Percentiles rank a stretch among this genome's conserved stretches.
Evolutionary conservation across 2,113 vertebrate species (phyloP).

Genomic region (Petrocephalus zakoni): DNA sequence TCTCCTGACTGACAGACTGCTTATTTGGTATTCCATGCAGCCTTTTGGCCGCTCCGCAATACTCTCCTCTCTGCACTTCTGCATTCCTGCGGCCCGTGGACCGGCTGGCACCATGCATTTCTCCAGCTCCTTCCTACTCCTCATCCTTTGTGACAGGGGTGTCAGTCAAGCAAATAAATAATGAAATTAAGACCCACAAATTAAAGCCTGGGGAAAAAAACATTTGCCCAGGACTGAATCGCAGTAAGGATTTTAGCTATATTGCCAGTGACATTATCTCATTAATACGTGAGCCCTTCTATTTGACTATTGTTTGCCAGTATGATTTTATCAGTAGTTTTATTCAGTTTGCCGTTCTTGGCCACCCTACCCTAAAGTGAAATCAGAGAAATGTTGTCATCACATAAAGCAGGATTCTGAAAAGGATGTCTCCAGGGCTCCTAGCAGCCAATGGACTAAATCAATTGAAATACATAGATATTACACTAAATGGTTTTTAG

Average conservation of each 20-base stretch:
- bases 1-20: constrained; percentile 51
- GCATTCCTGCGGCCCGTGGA: not conserved
- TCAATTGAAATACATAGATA: constrained; percentile 29
- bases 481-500: constrained; percentile 42
- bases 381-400: not conserved
- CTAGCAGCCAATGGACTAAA: constrained; percentile 21
- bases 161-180: constrained; percentile 57
- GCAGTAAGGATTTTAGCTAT: constrained; percentile 62
- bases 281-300: constrained; percentile 51
- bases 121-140: constrained; percentile 47
- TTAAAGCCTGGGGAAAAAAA: constrained; percentile 53
- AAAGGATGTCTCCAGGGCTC: constrained; percentile 10
- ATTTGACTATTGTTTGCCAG: constrained; percentile 51
- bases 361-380: not conserved
- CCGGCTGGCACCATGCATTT: not conserved
- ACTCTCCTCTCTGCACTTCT: not conserved
- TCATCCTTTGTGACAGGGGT: constrained; percentile 52
- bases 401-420: constrained; percentile 31
- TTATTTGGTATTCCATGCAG: constrained; percentile 56
- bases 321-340: constrained; percentile 39
- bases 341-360: constrained; percentile 41
- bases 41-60: constrained; percentile 35
- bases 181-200: constrained; percentile 62
- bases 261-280: constrained; percentile 59
- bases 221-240: constrained; percentile 55